Percentiles rank a stretch among this genome's conserved stretches.
Evolutionary conservation across 2,113 vertebrate species (phyloP).

Genomic region (Triplophysa dalaica): DNA sequence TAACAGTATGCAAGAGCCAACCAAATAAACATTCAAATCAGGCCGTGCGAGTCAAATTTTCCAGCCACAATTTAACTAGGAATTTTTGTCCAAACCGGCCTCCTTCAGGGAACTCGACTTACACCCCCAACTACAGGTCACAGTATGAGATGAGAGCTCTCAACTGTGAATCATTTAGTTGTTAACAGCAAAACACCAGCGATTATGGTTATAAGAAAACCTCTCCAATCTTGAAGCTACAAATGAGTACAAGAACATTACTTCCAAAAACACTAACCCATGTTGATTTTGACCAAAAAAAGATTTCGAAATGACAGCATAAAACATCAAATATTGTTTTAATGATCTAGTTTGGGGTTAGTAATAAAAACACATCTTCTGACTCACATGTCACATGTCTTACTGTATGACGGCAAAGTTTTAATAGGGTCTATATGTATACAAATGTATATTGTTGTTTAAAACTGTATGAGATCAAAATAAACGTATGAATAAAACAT

Average conservation of each 20-base stretch:
- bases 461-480: too few species aligned
- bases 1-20: not conserved
- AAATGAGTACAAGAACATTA: too few species aligned
- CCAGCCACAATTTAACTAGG: not conserved
- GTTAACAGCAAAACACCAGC: conserved; percentile 4
- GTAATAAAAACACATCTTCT: too few species aligned
- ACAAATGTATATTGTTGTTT: too few species aligned
- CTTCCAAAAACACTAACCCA: not conserved
- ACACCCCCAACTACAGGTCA: not conserved
- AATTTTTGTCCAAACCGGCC: not conserved
- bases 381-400: too few species aligned
- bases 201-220: not conserved
- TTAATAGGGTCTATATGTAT: too few species aligned
- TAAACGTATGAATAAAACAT: too few species aligned
- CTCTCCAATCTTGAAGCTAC: not conserved
- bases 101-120: not conserved
- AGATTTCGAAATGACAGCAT: too few species aligned
- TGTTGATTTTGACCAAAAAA: not conserved
- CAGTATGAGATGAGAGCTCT: not conserved
- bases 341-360: not conserved
- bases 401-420: too few species aligned
- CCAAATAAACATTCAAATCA: conserved; percentile 8
- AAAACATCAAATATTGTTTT: too few species aligned
- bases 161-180: not conserved
- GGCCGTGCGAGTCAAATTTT: not conserved